Percentiles rank a stretch among this genome's conserved stretches.
phyloP scores from a whole-genome alignment of 2,113 vertebrate genomes.

The Larimichthys crocea region DNA sequence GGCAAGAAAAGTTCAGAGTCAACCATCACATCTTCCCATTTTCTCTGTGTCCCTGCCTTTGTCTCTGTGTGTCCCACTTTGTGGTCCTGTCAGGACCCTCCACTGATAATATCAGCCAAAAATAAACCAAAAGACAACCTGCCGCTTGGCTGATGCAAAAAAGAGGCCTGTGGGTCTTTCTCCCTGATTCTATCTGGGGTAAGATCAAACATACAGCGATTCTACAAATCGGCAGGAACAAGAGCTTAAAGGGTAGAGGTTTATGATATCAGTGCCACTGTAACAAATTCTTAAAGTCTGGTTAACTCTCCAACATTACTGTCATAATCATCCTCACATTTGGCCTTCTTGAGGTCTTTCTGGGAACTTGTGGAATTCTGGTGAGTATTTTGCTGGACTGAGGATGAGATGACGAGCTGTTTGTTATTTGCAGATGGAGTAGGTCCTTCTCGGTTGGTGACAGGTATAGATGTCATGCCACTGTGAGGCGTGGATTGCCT shows the following conservation, averaged over 20 bases:
- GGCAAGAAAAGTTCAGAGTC: conserved; percentile 57
- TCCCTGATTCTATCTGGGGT: conserved; percentile 10
- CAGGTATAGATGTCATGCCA: conserved; percentile 63
- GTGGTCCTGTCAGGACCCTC: conserved; percentile 78
- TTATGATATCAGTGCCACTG: conserved; percentile 66
- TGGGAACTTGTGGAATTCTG: conserved; percentile 39
- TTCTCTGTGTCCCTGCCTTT: conserved; percentile 51
- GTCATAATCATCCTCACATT: conserved; percentile 30
- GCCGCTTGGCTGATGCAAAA: conserved; percentile 19
- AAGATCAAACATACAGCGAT: conserved; percentile 40
- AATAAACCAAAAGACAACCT: conserved; percentile 39
- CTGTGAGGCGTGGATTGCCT: conserved; percentile 68
- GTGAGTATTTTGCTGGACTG: conserved; percentile 25
- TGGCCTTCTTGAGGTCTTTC: conserved; percentile 48
- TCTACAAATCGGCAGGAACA: conserved; percentile 51
- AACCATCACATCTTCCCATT: conserved; percentile 41
- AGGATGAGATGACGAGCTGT: conserved; percentile 42
- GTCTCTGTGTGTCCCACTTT: conserved; percentile 67
- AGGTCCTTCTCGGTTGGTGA: conserved; percentile 56
- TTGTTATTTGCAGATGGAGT: conserved; percentile 44
- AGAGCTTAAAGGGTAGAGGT: conserved; percentile 78
- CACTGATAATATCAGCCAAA: conserved; percentile 37
- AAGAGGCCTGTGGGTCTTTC: conserved; percentile 25
- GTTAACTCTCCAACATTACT: conserved; percentile 86
- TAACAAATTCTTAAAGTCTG: conserved; percentile 85